Conservation (phyloP, 2,888 invertebrate species). For the Tetragonula carbonaria region DNA sequence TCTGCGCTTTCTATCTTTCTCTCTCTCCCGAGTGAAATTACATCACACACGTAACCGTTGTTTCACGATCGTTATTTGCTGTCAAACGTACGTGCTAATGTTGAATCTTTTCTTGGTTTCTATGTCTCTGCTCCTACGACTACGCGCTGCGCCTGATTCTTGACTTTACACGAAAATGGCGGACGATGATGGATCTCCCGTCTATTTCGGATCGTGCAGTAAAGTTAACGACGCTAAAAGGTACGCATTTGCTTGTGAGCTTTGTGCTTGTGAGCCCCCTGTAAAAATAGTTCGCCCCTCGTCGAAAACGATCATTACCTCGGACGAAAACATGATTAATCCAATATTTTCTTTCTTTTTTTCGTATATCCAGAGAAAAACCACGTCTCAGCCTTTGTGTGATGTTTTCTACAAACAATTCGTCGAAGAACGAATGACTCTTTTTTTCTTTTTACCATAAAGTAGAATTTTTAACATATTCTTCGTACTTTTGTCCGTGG, state of each 20-base stretch:
- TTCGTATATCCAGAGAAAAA: not conserved
- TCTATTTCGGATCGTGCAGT: conserved; percentile 56
- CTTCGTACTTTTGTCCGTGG: not conserved
- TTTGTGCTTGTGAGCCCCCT: conserved; percentile 44
- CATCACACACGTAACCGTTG: too few relatives aligned
- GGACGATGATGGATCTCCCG: conserved; percentile 21
- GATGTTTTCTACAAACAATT: not conserved
- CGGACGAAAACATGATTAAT: conserved; percentile 13
- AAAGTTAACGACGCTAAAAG: conserved; percentile 58
- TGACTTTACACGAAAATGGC: conserved; percentile 36
- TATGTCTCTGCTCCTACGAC: conserved; percentile 28
- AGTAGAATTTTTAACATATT: not conserved
- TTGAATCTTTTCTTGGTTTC: conserved; percentile 30
- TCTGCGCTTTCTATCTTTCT: too few relatives aligned
- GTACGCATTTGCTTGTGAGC: conserved; percentile 65
- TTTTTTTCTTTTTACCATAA: not conserved
- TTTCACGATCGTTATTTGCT: too few relatives aligned
- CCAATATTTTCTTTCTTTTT: not conserved
- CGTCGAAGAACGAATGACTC: not conserved
- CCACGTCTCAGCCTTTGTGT: not conserved
- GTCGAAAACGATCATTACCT: conserved; percentile 10
- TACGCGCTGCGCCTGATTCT: conserved; percentile 27
- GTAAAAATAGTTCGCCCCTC: conserved; percentile 19
- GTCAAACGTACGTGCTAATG: not conserved
- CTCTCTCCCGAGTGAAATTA: too few relatives aligned